A percentile compares a stretch with the other conserved stretches of the same genome.
phyloP scores from a whole-genome alignment of 2,113 vertebrate species.

The Strix aluco region DNA sequence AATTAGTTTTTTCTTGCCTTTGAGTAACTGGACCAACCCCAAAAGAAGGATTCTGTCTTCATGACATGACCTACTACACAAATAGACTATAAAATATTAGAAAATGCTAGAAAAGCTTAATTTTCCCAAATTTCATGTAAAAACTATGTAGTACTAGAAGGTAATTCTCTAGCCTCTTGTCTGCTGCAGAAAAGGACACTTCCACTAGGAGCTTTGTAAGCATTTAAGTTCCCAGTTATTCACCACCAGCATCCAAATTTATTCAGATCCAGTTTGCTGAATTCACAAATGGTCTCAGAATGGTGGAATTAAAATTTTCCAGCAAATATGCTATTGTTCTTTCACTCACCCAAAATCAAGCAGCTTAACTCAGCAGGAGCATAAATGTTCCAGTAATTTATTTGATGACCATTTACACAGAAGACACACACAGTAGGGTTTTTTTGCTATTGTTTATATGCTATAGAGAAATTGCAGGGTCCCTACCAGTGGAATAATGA shows the following conservation, averaged over 20 bases:
- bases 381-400: background rate
- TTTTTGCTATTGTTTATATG: background rate
- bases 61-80: background rate
- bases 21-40: background rate
- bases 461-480: background rate
- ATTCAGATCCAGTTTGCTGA: background rate
- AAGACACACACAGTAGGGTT: background rate
- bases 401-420: background rate
- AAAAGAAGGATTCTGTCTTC: background rate
- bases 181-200: background rate
- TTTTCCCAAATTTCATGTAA: background rate
- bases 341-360: background rate
- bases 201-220: background rate
- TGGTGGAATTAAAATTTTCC: background rate
- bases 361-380: background rate
- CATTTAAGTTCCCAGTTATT: background rate
- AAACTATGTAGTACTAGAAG: background rate
- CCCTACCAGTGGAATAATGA: background rate
- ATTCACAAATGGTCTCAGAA: background rate
- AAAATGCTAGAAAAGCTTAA: background rate
- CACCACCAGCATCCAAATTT: background rate
- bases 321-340: background rate
- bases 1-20: background rate
- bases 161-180: background rate
- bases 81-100: background rate